Evolutionary conservation across 1,140 invertebrate genomes (phyloP).

Genomic region (Eriosoma lanigerum): DNA sequence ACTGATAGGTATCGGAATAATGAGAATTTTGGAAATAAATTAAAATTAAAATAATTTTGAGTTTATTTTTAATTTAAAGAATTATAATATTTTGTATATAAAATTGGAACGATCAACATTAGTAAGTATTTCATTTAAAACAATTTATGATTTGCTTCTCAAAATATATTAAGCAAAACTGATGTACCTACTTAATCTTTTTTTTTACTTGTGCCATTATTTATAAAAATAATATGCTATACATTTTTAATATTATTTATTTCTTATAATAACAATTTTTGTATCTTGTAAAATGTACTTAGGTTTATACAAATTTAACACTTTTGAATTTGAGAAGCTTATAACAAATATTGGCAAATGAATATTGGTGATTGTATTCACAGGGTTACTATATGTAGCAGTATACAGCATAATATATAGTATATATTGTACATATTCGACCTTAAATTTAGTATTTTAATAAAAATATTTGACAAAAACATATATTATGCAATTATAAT

Average conservation of each 20-base stretch:
- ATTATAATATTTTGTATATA: slow-evolving; percentile 28
- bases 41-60: slow-evolving; percentile 4
- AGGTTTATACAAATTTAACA: background rate
- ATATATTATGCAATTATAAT: slow-evolving; percentile 14
- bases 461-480: background rate
- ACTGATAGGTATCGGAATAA: slow-evolving; percentile 17
- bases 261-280: background rate
- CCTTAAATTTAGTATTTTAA: slow-evolving; percentile 25
- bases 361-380: slow-evolving; percentile 30
- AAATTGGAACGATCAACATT: background rate
- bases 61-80: slow-evolving; percentile 22
- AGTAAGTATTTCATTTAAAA: background rate
- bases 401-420: background rate
- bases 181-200: background rate
- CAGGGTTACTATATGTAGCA: slow-evolving; percentile 41
- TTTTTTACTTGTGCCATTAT: background rate
- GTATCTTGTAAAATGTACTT: background rate
- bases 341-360: slow-evolving; percentile 2
- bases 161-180: background rate
- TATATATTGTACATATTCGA: background rate
- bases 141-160: background rate
- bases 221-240: slow-evolving; percentile 10
- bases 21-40: slow-evolving; percentile 22
- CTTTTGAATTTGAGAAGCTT: slow-evolving; percentile 17
- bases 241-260: background rate